Evolutionary conservation across 1,140 invertebrate genomes (phyloP).

Genomic region (Scaptomyza montana): DNA sequence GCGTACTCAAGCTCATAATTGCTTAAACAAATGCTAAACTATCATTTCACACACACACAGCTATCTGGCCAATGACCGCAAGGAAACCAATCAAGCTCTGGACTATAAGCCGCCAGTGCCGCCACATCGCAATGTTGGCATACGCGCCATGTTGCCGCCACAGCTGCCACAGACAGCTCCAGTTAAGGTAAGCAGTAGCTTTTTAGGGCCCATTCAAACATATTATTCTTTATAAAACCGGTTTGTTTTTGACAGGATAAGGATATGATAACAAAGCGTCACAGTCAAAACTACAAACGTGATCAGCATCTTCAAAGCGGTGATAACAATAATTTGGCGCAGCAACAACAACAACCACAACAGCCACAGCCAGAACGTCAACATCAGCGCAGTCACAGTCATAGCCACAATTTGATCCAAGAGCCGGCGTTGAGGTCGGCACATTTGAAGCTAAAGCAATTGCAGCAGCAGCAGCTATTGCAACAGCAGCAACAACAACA

Average conservation of each 20-base stretch:
- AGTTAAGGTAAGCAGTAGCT: slow-evolving; percentile 41
- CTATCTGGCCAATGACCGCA: slow-evolving; percentile 87
- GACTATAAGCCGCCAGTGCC: slow-evolving; percentile 92
- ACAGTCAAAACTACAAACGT: slow-evolving; percentile 67
- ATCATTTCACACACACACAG: slow-evolving; percentile 60
- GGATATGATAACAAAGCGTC: slow-evolving; percentile 49
- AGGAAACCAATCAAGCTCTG: slow-evolving; percentile 63
- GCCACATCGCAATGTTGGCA: slow-evolving; percentile 89
- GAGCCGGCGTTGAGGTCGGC: slow-evolving; percentile 60
- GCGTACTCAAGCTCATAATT: slow-evolving; percentile 1
- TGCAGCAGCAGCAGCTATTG: slow-evolving; percentile 50
- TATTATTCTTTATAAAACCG: background rate
- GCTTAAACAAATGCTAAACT: background rate
- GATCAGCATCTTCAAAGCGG: slow-evolving; percentile 52
- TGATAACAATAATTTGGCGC: slow-evolving; percentile 36
- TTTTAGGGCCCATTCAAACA: background rate
- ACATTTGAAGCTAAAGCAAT: slow-evolving; percentile 66
- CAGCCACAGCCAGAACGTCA: slow-evolving; percentile 34
- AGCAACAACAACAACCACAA: slow-evolving; percentile 40
- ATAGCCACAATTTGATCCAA: slow-evolving; percentile 68
- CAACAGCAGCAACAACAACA: slow-evolving; percentile 56
- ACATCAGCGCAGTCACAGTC: slow-evolving; percentile 71
- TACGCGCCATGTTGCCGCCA: slow-evolving; percentile 64
- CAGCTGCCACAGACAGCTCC: slow-evolving; percentile 46
- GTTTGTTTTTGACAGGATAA: slow-evolving; percentile 42